These are phyloP conservation scores for Lathamus discolor DNA, from an alignment of 2,113 vertebrate genomes.

Conservation along the genomic window DNA sequence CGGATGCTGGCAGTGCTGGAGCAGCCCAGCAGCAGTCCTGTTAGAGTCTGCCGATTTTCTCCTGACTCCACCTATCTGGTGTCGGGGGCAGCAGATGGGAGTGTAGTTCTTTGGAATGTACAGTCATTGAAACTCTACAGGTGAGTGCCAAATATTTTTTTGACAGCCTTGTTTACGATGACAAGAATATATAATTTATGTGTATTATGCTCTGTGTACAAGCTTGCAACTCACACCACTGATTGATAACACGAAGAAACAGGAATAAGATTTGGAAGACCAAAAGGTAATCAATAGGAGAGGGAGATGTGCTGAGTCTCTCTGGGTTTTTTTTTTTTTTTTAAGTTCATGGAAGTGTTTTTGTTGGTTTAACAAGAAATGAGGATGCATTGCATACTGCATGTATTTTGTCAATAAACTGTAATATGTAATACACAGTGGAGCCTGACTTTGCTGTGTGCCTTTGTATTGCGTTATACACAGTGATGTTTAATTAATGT, in stretches of 20 bases:
- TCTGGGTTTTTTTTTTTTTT: background rate
- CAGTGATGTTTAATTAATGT: background rate
- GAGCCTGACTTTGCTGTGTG: background rate
- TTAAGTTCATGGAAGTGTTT: background rate
- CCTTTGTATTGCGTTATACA: background rate
- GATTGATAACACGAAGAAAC: accelerated
- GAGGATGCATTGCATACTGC: background rate
- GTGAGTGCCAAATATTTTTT: conserved; percentile 32
- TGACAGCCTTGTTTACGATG: background rate
- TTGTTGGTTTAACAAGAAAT: background rate
- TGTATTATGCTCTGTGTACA: accelerated
- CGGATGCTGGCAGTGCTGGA: conserved; percentile 79
- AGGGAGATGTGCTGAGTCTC: background rate
- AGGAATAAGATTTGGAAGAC: background rate
- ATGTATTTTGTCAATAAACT: background rate
- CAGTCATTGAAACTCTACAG: conserved; percentile 74
- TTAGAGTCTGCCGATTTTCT: conserved; percentile 87
- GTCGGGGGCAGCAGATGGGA: conserved; percentile 89
- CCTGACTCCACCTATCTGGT: conserved; percentile 74
- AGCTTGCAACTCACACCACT: background rate
- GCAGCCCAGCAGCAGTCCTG: conserved; percentile 86
- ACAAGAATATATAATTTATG: accelerated
- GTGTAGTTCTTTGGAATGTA: conserved; percentile 85
- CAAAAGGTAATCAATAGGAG: background rate
- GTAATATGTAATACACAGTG: accelerated